These are phyloP conservation scores for Jaculus jaculus DNA, from an alignment of 2,113 vertebrate species.

Conservation along the genomic window DNA sequence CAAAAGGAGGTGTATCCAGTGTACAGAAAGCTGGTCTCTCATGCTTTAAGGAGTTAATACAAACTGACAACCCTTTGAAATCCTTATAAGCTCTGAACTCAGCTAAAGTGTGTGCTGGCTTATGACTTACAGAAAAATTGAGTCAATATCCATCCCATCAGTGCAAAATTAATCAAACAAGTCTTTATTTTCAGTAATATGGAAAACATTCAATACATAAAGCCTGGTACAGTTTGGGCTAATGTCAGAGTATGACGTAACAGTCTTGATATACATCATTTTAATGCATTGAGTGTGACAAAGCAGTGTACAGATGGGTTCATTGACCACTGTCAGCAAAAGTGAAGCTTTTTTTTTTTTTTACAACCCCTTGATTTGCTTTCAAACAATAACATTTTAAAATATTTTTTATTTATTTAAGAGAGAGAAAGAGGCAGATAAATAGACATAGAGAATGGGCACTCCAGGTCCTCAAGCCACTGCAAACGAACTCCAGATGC, in stretches of 20 bases:
- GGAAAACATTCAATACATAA: slow-evolving; percentile 9
- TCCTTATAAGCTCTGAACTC: background rate
- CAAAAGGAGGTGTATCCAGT: background rate
- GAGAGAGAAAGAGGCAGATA: too few relatives aligned
- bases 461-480: too few relatives aligned
- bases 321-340: background rate
- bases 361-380: background rate
- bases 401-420: background rate
- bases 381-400: background rate
- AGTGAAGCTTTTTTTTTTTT: too few relatives aligned
- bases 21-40: background rate
- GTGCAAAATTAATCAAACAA: slow-evolving; percentile 13
- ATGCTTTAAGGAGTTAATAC: slow-evolving; percentile 9
- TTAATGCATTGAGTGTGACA: background rate
- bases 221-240: background rate
- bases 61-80: slow-evolving; percentile 8
- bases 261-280: background rate
- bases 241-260: background rate
- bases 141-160: background rate
- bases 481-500: too few relatives aligned
- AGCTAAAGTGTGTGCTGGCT: background rate
- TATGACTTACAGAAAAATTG: background rate
- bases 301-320: background rate
- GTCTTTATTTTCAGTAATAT: background rate
- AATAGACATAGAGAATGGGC: too few relatives aligned